Percentiles rank a stretch among this genome's conserved stretches.
These are phyloP conservation scores for Pao palembangensis DNA, from an alignment of 2,113 vertebrate species.

Conservation along the genomic window DNA sequence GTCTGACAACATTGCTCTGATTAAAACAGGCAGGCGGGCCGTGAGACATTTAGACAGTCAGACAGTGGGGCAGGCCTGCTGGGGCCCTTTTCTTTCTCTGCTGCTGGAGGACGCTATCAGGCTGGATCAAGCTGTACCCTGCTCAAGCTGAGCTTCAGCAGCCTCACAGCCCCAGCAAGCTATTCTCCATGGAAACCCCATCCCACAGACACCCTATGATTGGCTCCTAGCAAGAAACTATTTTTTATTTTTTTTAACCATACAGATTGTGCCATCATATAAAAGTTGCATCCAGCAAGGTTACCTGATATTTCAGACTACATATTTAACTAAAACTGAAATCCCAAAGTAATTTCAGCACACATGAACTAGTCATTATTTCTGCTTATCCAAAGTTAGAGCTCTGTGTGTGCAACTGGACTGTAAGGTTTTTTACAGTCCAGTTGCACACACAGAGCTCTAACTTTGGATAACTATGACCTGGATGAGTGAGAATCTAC, in stretches of 20 bases:
- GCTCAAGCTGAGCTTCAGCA: slow-evolving; percentile 45
- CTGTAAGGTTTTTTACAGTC: no score
- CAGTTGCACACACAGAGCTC: no score
- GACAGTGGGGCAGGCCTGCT: slow-evolving; percentile 40
- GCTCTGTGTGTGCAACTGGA: no score
- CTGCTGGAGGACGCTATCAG: slow-evolving; percentile 53
- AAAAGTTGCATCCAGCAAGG: slow-evolving; percentile 31
- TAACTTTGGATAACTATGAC: no score
- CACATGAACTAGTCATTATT: no score
- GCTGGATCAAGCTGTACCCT: slow-evolving; percentile 39
- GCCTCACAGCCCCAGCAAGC: slow-evolving; percentile 25
- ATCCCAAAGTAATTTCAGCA: no score
- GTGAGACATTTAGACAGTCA: slow-evolving; percentile 38
- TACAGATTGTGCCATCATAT: slow-evolving; percentile 39
- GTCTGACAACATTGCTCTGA: slow-evolving; percentile 36
- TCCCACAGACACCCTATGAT: slow-evolving; percentile 47
- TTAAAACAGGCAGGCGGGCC: slow-evolving; percentile 46
- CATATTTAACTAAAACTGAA: background rate
- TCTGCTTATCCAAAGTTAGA: no score
- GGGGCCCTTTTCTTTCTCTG: slow-evolving; percentile 44
- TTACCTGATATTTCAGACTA: background rate
- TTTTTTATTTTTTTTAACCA: background rate
- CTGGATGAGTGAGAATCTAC: no score
- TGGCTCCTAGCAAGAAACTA: slow-evolving; percentile 49
- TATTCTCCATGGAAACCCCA: slow-evolving; percentile 70